Percentiles rank a stretch among this genome's conserved stretches.
Conservation (phyloP, 2,797 vertebrate species). For the Sciurus vulgaris region DNA sequence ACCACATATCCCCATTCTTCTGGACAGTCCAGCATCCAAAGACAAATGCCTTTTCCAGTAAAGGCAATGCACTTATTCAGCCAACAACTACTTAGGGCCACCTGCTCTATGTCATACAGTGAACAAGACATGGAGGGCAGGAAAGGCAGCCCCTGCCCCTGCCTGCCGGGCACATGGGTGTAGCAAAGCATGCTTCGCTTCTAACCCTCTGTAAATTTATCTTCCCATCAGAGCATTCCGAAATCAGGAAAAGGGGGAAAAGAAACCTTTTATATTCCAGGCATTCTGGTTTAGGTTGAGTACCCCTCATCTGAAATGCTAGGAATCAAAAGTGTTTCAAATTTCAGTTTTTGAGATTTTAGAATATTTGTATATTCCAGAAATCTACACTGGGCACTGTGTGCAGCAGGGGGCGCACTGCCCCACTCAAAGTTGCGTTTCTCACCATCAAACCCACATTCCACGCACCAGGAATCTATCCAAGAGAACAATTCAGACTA, state of each 20-base stretch:
- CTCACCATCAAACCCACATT: accelerated
- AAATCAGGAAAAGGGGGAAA: not conserved
- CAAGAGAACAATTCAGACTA: not conserved
- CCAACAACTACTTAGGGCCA: not conserved
- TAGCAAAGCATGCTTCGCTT: accelerated
- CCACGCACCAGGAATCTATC: accelerated
- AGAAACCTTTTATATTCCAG: not conserved
- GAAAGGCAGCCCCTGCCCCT: not conserved
- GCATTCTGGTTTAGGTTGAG: not conserved
- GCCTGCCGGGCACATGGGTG: accelerated
- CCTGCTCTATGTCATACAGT: not conserved
- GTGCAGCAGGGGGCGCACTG: not conserved
- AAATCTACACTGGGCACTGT: too few relatives aligned
- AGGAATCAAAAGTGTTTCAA: not conserved
- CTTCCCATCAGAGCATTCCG: not conserved
- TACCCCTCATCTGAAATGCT: not conserved
- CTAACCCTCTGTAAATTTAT: not conserved
- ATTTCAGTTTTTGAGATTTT: not conserved
- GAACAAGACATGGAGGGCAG: not conserved
- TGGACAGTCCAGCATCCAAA: not conserved
- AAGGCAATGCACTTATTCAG: not conserved
- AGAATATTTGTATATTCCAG: not conserved
- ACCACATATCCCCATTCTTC: not conserved
- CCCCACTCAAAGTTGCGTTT: not conserved
- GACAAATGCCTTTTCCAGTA: not conserved